Evolutionary conservation across 2,113 vertebrate species (phyloP).

Genomic region (Zosterops pallidus): DNA sequence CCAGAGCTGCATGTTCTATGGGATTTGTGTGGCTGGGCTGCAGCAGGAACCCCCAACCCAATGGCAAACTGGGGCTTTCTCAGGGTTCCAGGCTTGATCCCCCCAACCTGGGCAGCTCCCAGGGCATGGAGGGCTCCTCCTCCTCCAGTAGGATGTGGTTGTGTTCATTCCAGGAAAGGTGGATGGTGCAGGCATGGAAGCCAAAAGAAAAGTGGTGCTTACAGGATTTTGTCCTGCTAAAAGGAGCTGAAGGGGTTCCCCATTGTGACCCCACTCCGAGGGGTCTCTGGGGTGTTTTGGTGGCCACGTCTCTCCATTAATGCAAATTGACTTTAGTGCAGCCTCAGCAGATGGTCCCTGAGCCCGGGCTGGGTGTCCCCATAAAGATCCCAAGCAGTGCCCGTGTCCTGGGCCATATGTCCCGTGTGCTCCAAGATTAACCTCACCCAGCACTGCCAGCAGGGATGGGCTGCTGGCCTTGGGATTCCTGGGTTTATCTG

Average conservation of each 20-base stretch:
- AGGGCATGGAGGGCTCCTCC: not conserved
- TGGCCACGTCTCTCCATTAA: not conserved
- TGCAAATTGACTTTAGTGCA: not conserved
- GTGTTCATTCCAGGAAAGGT: not conserved
- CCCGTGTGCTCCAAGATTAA: slow-evolving; percentile 17
- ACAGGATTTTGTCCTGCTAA: not conserved
- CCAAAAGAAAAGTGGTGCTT: not conserved
- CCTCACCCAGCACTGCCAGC: not conserved
- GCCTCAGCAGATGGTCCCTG: slow-evolving; percentile 53
- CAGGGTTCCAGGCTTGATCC: not conserved
- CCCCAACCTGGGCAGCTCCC: accelerated
- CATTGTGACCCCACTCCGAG: accelerated
- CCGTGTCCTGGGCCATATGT: slow-evolving; percentile 18
- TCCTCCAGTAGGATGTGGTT: not conserved
- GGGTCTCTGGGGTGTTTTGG: not conserved
- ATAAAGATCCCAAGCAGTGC: not conserved
- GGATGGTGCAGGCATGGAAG: accelerated
- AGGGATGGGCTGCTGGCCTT: not conserved
- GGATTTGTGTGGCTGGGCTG: not conserved
- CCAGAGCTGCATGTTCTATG: accelerated
- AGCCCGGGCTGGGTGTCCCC: slow-evolving; percentile 10
- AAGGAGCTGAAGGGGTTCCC: not conserved
- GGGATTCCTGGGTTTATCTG: accelerated
- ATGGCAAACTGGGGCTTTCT: accelerated
- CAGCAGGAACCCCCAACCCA: not conserved